These are phyloP conservation scores for Gnathonemus echidnorhynchus DNA, from an alignment of 2,113 vertebrate genomes.

Conservation along the genomic window DNA sequence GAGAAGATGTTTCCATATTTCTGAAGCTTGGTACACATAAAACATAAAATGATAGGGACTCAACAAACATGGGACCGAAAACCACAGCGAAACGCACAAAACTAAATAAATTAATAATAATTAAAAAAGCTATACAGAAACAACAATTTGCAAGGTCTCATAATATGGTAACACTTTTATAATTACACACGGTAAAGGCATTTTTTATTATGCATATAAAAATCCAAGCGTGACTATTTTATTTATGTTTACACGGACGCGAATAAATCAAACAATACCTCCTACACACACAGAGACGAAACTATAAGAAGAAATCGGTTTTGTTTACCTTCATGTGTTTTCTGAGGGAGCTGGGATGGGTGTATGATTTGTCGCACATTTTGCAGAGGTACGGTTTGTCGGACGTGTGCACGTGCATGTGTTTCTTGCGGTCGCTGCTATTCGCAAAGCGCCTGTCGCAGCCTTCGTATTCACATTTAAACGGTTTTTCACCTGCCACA, in stretches of 20 bases:
- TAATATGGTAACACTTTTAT: not conserved
- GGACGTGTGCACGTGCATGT: slow-evolving; percentile 98
- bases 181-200: not conserved
- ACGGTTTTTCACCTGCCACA: slow-evolving; percentile 88
- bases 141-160: not conserved
- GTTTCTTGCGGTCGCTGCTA: slow-evolving; percentile 99
- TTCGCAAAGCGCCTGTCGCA: slow-evolving; percentile 98
- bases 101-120: not conserved
- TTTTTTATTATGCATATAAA: not conserved
- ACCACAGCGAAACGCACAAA: not conserved
- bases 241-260: not conserved
- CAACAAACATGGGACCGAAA: not conserved
- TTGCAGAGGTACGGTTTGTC: slow-evolving; percentile 99
- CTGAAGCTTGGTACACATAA: not conserved
- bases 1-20: not conserved
- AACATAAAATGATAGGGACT: not conserved
- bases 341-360: slow-evolving; percentile 94
- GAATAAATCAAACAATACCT: not conserved
- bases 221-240: not conserved
- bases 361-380: slow-evolving; percentile 99
- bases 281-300: not conserved
- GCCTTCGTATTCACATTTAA: slow-evolving; percentile 98
- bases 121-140: not conserved
- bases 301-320: not conserved
- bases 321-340: slow-evolving; percentile 98